Evolutionary conservation across 2,113 vertebrate species (phyloP).

Genomic region (Natator depressus): DNA sequence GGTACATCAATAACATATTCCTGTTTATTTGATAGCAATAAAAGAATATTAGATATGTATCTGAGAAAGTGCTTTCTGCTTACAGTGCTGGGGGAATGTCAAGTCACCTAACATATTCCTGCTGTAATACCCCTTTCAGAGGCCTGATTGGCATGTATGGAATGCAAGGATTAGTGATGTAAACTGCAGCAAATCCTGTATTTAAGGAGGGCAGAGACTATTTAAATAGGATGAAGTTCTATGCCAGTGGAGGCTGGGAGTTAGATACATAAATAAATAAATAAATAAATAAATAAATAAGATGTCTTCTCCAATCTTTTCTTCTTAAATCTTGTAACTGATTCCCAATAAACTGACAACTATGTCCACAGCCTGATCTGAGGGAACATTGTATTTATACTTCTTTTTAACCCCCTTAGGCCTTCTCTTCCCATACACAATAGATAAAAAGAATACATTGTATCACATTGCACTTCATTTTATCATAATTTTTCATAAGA

Average conservation of each 20-base stretch:
- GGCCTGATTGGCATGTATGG: constrained; percentile 63
- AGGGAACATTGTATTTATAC: accelerated
- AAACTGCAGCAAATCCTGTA: constrained; percentile 25
- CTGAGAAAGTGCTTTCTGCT: constrained; percentile 17
- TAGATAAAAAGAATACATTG: neutral
- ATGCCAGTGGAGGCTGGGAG: neutral
- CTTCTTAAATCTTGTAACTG: neutral
- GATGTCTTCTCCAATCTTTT: neutral
- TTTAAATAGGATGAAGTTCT: neutral
- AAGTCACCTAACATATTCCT: constrained; percentile 33
- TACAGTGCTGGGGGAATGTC: neutral
- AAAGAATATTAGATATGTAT: neutral
- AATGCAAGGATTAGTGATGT: constrained; percentile 65
- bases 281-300: neutral
- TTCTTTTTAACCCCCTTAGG: neutral
- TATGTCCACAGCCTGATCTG: accelerated
- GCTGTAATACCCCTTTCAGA: constrained; percentile 50
- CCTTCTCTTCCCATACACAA: neutral
- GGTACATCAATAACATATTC: neutral
- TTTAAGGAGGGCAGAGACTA: constrained; percentile 17
- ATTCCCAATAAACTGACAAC: neutral
- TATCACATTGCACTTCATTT: neutral
- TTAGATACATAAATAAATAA: neutral
- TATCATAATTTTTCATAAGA: neutral
- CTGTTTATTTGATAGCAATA: neutral